Evolutionary conservation across 2,797 vertebrate genomes (phyloP).

Genomic region (Cyprinella venusta): DNA sequence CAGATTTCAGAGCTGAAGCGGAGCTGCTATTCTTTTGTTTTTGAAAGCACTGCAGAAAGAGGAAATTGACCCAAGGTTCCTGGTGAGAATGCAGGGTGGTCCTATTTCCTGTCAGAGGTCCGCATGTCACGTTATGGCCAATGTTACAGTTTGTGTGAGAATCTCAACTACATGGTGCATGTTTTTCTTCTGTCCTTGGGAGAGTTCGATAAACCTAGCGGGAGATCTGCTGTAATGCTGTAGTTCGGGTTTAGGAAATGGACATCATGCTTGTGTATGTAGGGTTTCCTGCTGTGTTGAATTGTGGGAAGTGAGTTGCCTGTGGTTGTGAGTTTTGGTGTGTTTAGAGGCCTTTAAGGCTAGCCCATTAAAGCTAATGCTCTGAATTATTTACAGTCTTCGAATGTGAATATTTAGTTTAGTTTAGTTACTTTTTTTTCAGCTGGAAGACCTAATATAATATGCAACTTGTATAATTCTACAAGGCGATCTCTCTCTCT

Average conservation of each 20-base stretch:
- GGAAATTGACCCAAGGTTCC: constrained; percentile 59
- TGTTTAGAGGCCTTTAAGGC: constrained; percentile 1
- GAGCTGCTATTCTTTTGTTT: constrained; percentile 50
- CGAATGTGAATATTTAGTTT: constrained; percentile 5
- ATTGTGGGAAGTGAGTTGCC: constrained; percentile 37
- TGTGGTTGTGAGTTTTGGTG: background rate
- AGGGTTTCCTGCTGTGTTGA: constrained; percentile 31
- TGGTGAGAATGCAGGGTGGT: constrained; percentile 61
- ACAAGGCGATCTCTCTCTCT: no score
- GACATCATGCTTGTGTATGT: constrained; percentile 18
- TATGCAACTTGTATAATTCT: background rate
- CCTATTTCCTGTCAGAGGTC: constrained; percentile 60
- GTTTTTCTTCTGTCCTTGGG: constrained; percentile 43
- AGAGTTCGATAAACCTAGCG: constrained; percentile 27
- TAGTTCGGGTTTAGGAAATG: constrained; percentile 8
- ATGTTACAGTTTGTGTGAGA: constrained; percentile 43
- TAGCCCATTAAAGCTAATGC: constrained; percentile 1
- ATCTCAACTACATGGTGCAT: constrained; percentile 14
- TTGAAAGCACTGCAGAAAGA: constrained; percentile 55
- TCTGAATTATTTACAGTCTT: background rate
- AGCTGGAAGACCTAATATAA: background rate
- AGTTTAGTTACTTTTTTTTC: no score
- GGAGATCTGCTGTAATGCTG: constrained; percentile 41
- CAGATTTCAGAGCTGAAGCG: constrained; percentile 16
- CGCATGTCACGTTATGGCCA: constrained; percentile 47